Conservation (phyloP, 2,888 invertebrate genomes). For the Drosophila formosana region DNA sequence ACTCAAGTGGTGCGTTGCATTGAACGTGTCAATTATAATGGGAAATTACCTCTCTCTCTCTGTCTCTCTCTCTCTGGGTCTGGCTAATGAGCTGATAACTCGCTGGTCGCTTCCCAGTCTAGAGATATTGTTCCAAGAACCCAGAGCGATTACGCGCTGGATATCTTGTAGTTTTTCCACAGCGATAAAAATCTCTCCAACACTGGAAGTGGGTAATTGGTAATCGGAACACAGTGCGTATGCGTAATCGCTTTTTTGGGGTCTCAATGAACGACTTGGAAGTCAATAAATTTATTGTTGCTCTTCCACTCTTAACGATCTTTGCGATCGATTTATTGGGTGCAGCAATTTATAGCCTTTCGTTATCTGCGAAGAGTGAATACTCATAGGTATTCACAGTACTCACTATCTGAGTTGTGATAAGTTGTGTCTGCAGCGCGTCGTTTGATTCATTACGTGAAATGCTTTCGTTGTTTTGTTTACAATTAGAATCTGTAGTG, state of each 20-base stretch:
- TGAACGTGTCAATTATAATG: slow-evolving; percentile 15
- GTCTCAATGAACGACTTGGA: neutral
- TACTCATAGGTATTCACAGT: slow-evolving; percentile 7
- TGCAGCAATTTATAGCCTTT: slow-evolving; percentile 3
- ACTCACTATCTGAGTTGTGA: slow-evolving; percentile 32
- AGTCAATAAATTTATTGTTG: slow-evolving; percentile 1
- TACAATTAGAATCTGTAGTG: slow-evolving; percentile 8
- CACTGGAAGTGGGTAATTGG: slow-evolving; percentile 9
- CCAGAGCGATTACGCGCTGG: neutral
- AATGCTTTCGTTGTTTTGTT: slow-evolving; percentile 24
- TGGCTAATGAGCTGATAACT: slow-evolving; percentile 47
- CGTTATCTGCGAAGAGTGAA: slow-evolving; percentile 9
- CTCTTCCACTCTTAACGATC: slow-evolving; percentile 24
- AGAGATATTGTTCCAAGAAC: slow-evolving; percentile 42
- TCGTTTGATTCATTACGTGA: slow-evolving; percentile 33
- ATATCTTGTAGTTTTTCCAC: neutral
- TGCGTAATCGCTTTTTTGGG: slow-evolving; percentile 11
- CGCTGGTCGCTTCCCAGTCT: slow-evolving; percentile 14
- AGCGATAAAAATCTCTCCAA: neutral
- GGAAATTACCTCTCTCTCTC: slow-evolving; percentile 2
- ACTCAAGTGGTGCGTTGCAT: slow-evolving; percentile 38
- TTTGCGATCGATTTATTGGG: slow-evolving; percentile 3
- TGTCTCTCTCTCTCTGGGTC: neutral
- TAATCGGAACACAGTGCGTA: slow-evolving; percentile 11
- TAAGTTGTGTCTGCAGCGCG: slow-evolving; percentile 20